phyloP scores from a whole-genome alignment of 2,113 vertebrate species.

The Harpagus bidentatus region DNA sequence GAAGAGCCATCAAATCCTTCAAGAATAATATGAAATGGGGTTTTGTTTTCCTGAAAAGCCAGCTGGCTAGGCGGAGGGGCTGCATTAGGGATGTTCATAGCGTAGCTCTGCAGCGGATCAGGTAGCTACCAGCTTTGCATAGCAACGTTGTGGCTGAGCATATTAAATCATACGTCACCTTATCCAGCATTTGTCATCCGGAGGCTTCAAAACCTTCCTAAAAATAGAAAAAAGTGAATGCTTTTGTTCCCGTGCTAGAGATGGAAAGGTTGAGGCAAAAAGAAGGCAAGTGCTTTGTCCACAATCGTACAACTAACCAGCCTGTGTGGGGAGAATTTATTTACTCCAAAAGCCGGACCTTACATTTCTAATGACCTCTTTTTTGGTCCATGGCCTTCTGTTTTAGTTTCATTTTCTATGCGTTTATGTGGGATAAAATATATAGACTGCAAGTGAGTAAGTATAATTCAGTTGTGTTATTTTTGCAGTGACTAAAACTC shows the following conservation, averaged over 20 bases:
- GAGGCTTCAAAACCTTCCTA: not conserved
- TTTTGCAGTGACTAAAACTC: not conserved
- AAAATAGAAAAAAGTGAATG: not conserved
- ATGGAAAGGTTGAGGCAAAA: not conserved
- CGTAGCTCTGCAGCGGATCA: constrained; percentile 7
- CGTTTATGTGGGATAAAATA: not conserved
- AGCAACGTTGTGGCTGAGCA: not conserved
- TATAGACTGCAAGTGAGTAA: not conserved
- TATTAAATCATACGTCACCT: not conserved
- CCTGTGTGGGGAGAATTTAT: not conserved
- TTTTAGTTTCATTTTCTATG: not conserved
- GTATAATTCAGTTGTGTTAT: not conserved
- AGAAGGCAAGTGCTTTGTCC: not conserved
- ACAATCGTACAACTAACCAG: not conserved
- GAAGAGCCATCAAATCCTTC: not conserved
- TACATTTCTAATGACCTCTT: not conserved
- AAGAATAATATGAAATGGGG: not conserved
- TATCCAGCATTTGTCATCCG: not conserved
- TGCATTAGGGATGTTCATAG: not conserved
- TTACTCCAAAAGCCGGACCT: not conserved
- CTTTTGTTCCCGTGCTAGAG: not conserved
- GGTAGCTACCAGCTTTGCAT: not conserved
- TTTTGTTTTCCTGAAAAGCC: not conserved
- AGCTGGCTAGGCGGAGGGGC: not conserved
- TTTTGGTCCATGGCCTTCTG: not conserved